Conservation (phyloP, 23 tunicate genomes). For the Botrylloides violaceus region DNA sequence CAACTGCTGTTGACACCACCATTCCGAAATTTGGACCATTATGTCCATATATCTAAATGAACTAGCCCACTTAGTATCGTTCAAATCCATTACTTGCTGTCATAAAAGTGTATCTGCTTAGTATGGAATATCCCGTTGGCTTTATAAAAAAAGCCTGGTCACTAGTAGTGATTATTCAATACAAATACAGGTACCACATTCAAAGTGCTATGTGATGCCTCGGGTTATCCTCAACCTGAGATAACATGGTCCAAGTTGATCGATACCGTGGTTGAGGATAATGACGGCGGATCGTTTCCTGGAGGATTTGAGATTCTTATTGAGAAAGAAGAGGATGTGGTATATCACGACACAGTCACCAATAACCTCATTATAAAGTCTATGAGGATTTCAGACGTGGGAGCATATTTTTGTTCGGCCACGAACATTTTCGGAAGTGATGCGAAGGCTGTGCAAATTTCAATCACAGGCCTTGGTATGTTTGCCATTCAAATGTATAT, state of each 20-base stretch:
- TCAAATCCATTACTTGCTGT: too few species aligned
- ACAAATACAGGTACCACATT: conserved; percentile 42
- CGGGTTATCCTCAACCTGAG: conserved; percentile 68
- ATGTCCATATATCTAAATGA: too few species aligned
- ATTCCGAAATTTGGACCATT: too few species aligned
- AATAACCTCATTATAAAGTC: conserved; percentile 21
- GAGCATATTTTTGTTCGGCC: conserved; percentile 66
- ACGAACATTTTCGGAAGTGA: conserved; percentile 59
- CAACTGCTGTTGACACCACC: too few species aligned
- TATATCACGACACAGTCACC: conserved; percentile 4
- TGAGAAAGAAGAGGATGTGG: conserved; percentile 4
- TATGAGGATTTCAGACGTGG: conserved; percentile 54
- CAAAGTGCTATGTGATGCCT: conserved; percentile 63
- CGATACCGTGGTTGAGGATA: background rate
- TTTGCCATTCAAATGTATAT: background rate
- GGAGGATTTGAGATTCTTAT: conserved; percentile 18
- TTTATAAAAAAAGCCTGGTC: too few species aligned
- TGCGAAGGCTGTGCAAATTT: conserved; percentile 38
- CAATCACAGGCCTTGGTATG: conserved; percentile 75
- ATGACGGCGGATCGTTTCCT: background rate
- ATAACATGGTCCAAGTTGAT: conserved; percentile 38
- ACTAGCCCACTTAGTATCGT: too few species aligned
- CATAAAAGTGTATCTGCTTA: too few species aligned
- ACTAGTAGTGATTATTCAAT: too few species aligned
- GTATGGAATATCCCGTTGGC: too few species aligned